A percentile compares a stretch with the other conserved stretches of the same genome.
Conservation (phyloP, 1,140 invertebrate genomes). For the Drosophila tropicalis region DNA sequence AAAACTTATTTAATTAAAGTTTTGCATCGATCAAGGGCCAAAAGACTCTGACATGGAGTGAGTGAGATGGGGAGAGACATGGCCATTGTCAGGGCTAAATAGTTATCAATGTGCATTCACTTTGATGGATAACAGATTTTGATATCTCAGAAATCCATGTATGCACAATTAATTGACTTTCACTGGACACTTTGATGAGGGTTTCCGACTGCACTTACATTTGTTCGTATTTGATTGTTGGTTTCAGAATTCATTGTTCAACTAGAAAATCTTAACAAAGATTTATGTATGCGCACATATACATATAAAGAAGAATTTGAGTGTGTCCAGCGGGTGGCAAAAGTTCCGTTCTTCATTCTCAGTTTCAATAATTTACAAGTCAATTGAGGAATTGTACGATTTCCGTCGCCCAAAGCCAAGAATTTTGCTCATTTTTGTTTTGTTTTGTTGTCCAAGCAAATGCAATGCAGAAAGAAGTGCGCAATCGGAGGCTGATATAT, state of each 20-base stretch:
- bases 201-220: conserved; percentile 25
- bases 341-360: conserved; percentile 27
- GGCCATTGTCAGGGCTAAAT: conserved; percentile 19
- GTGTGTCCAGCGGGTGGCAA: conserved; percentile 11
- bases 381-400: conserved; percentile 73
- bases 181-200: conserved; percentile 41
- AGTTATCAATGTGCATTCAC: conserved; percentile 2
- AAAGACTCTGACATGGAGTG: neutral
- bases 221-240: neutral
- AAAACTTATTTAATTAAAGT: conserved; percentile 30
- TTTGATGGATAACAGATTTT: neutral
- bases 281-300: conserved; percentile 51
- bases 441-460: conserved; percentile 5
- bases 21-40: conserved; percentile 8
- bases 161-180: conserved; percentile 15
- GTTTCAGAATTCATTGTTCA: conserved; percentile 21
- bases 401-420: conserved; percentile 53
- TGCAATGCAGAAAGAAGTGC: conserved; percentile 9
- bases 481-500: conserved; percentile 5
- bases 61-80: neutral
- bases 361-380: conserved; percentile 63
- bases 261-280: conserved; percentile 68
- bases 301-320: neutral
- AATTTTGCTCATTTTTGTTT: conserved; percentile 18
- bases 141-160: neutral